phyloP scores from a whole-genome alignment of 2,797 vertebrate species.

The Sebastes matsubarae region DNA sequence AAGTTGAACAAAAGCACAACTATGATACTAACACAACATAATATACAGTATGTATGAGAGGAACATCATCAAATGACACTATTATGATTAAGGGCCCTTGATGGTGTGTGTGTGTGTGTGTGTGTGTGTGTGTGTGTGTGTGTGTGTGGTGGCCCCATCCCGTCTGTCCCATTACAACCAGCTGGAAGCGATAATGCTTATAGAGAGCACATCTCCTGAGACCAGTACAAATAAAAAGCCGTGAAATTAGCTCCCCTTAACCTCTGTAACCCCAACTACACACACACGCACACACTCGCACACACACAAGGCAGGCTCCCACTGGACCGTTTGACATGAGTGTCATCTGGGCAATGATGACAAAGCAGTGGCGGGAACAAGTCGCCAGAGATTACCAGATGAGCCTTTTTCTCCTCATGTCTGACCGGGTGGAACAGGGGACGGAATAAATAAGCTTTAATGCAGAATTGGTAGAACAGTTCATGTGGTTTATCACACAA shows the following conservation, averaged over 20 bases:
- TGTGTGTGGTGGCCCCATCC: constrained; percentile 7
- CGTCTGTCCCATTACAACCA: constrained; percentile 67
- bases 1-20: not conserved
- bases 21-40: not conserved
- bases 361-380: constrained; percentile 67
- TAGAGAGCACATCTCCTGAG: constrained; percentile 77
- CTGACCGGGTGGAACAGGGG: not conserved
- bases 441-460: not conserved
- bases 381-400: constrained; percentile 67
- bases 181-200: constrained; percentile 80
- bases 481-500: not conserved
- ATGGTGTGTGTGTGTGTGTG: not conserved
- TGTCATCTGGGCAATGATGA: constrained; percentile 69
- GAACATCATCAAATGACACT: not conserved
- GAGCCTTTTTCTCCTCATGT: constrained; percentile 32
- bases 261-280: constrained; percentile 60
- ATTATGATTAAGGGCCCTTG: not conserved
- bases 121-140: not conserved
- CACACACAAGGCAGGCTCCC: constrained; percentile 34
- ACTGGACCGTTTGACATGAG: constrained; percentile 66
- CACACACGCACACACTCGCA: not conserved
- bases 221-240: constrained; percentile 80
- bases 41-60: not conserved
- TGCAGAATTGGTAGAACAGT: not conserved
- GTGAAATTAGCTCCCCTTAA: constrained; percentile 86